Conservation (phyloP, 2,888 invertebrate species). For the Stenotaenia linearis region DNA sequence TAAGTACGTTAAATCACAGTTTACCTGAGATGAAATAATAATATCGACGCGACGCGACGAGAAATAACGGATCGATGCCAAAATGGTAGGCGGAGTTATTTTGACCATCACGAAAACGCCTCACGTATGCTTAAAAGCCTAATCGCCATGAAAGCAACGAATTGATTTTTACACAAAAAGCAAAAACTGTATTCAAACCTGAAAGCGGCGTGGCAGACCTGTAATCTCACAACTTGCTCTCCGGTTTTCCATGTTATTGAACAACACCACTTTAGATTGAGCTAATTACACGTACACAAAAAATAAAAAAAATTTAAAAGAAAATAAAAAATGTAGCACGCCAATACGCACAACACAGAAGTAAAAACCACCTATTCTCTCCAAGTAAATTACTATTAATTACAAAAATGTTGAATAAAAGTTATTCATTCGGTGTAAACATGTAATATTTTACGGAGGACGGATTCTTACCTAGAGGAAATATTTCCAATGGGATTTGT, state of each 20-base stretch:
- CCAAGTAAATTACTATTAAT: too few species aligned
- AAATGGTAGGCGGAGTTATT: constrained; percentile 2
- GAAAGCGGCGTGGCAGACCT: constrained; percentile 3
- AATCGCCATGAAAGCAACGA: constrained; percentile 15
- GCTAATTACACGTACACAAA: neutral
- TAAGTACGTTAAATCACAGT: neutral
- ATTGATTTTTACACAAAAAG: constrained; percentile 5
- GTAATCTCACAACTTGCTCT: constrained; percentile 4
- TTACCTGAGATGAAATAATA: neutral
- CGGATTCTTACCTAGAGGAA: too few species aligned
- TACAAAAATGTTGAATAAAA: too few species aligned
- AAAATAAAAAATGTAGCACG: neutral
- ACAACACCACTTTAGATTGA: constrained; percentile 13
- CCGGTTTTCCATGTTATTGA: constrained; percentile 11
- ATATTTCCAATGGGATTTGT: too few species aligned
- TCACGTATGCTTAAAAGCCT: constrained; percentile 11
- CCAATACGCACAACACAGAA: neutral
- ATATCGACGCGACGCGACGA: neutral
- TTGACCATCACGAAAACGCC: constrained; percentile 15
- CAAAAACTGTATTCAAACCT: constrained; percentile 1
- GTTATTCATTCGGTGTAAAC: too few species aligned
- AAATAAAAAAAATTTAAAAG: neutral
- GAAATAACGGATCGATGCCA: constrained; percentile 8
- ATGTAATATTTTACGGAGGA: too few species aligned
- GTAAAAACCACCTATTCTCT: neutral